Evolutionary conservation across 2,888 invertebrate species (phyloP), one percentile per base, ranked within the genome.

Genomic region (Drepana falcataria): DNA sequence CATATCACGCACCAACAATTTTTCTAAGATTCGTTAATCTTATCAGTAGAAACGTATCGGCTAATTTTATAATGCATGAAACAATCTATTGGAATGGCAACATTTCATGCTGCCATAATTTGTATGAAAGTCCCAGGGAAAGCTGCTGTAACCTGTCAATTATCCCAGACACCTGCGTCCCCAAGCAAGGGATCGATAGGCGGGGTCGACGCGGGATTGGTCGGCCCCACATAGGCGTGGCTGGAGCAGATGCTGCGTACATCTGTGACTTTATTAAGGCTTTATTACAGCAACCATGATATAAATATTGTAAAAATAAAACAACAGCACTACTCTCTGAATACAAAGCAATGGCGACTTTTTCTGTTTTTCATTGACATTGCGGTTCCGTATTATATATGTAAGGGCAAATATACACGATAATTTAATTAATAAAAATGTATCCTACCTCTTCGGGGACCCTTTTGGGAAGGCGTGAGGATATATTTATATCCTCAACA

Each of bases 91-190:
- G 9, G 44, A 35, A 52, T 49, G 53, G 51, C 56, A 52, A 57
- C 52, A 56, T 52, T 49, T 44, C 60, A 59, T 57, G 63, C 60
- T 58, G 49, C 40, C 54, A 53, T 51, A 51, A 55, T 52, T 62
- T 52, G 62, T 66, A 67, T 68, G 58, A 63, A 69, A 64, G 65
- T 61, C 53, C 56, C 55, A 51, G 54, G 54, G 61, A 60, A 59
- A 70, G 61, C 63, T 71, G 58, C 54, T 62, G 53, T 44, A 58
- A 55, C 54, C 59, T 65, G 56, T 77, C 85, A 81, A 86, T 86
- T 86, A 79, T 72, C 70, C 61, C 53, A 66, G 60, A 61, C 89
- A 89, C 84, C 89, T 89, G 88, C 63, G 85, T 64, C n/a, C 81
- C 78, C 63, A 65, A 64, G 55, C 7, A 68, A 63, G 63, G 71